Base-by-base conservation (phyloP, 1,140 invertebrate genomes). In the Caenorhabditis remanei region DNA sequence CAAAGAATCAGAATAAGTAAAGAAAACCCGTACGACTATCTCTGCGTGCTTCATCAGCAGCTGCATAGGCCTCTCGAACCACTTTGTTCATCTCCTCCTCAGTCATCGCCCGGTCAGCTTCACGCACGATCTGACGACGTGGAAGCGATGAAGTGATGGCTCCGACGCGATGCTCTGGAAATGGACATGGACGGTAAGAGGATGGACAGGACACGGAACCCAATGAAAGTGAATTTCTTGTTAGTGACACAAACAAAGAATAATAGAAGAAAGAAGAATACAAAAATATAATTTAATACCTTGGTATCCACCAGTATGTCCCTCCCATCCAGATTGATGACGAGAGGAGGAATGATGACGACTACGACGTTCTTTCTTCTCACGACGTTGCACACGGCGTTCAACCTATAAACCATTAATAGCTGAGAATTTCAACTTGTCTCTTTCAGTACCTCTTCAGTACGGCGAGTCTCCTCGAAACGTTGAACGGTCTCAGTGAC, bases 401-500 rank as follows among this genome's bases (percentile, higher is more conserved):
- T 86, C 65, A 46, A 91, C 88, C 53, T 91, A 85, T 19, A 79
- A 24, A 50, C 5, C 11, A 43, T 2, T 0, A 46, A 46, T 5
- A 71, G 14, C 46, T 21, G 14, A n/a, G 19, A 32, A 71, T 1
- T 7, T 58, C 6, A 58, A n/a, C 7, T 5, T 58, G 14, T 5
- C 4, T 16, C 8, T 58, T 21, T 21, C 19, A n/a, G 32, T 32
- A 92, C 88, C 88, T 92, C 91, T 83, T 92, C 91, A 19, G 91
- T 92, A 55, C 91, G 87, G 32, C 91, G 91, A 71, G 90, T 89
- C 61, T 92, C 91, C 83, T 92, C 91, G 58, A 92, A 85, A 19
- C 89, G 86, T 85, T 92, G 90, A 48, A 92, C 91, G n/a, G 91
- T 92, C 84, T 91, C 90, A 11, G 90, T 91, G 14, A 91, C 90